Base-by-base conservation (phyloP, 53 echinoderm and acorn worm genomes). In the Mesocentrotus franciscanus region DNA sequence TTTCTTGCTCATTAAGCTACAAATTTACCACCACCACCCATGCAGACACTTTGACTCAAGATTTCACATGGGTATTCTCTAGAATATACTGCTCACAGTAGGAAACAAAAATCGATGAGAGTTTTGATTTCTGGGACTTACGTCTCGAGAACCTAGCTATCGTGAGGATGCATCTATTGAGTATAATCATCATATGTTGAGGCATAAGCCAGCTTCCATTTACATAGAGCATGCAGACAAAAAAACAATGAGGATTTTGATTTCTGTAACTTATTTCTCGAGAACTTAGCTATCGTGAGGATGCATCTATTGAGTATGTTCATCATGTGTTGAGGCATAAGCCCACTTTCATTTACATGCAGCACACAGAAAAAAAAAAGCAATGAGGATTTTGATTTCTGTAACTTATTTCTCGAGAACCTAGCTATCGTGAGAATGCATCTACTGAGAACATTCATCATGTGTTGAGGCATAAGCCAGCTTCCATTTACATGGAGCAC, bases 401-500 rank as follows among this genome's bases (percentile, higher is more conserved):
- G 30, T n/a, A 72, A 72, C 72, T 29, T n/a, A 72, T 5, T 72
- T 81, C 39, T 81, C 22, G 7, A 39, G 76, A 81, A 39, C 81
- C 36, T 81, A 22, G 36, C 42, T 42, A 6, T 10, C 42, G 42
- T 81, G 81, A 9, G 81, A 22, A 81, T 22, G 35, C 81, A 81
- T 81, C 39, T 39, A 58, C 4, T 29, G 87, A 12, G 87, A 29
- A 87, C 56, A 87, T 87, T 87, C 57, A n/a, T 58, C 56, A 87
- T 87, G 87, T 87, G 87, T 0, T 12, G 57, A n/a, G 56, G 87
- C 87, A 87, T 87, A 87, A 57, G 58, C 87, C 87, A 27, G 22
- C 87, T 87, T 87, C 58, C 58, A 87, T 58, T 57, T 87, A 57
- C 87, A 87, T 87, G 58, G 58, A 87, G 87, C 87, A 87, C 14